Percentiles rank a stretch among this genome's conserved stretches.
These are phyloP conservation scores for Scaptomyza polygonia DNA, from an alignment of 2,888 invertebrate genomes.

Conservation along the genomic window DNA sequence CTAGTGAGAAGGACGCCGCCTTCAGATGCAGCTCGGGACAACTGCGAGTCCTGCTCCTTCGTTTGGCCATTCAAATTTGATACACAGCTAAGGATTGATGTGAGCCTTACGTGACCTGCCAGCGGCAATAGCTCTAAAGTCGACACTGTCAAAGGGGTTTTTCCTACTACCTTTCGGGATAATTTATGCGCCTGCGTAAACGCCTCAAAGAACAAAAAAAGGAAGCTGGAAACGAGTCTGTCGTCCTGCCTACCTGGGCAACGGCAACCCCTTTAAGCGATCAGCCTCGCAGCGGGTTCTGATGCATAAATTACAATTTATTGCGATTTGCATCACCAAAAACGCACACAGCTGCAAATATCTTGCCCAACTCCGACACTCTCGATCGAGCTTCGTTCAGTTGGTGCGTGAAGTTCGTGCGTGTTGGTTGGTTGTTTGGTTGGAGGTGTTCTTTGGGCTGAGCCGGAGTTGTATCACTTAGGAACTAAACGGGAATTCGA, in stretches of 20 bases:
- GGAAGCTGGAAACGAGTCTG: constrained; percentile 44
- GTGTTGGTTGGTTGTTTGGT: constrained; percentile 64
- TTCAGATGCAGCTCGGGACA: constrained; percentile 30
- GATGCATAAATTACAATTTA: constrained; percentile 82
- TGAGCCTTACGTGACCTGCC: constrained; percentile 78
- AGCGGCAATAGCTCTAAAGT: constrained; percentile 23
- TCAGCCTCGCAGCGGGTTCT: constrained; percentile 52
- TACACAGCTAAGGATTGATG: constrained; percentile 74
- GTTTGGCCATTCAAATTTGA: constrained; percentile 49
- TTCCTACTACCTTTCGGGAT: constrained; percentile 39
- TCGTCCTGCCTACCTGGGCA: constrained; percentile 48
- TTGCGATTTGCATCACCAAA: constrained; percentile 79
- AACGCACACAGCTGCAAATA: constrained; percentile 57
- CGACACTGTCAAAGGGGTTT: constrained; percentile 55
- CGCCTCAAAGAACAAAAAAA: constrained; percentile 70
- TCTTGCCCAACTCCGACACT: constrained; percentile 27
- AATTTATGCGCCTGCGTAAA: constrained; percentile 82
- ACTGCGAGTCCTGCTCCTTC: constrained; percentile 1
- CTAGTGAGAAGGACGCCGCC: constrained; percentile 31
- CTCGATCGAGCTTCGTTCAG: constrained; percentile 34
- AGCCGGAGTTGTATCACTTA: constrained; percentile 9
- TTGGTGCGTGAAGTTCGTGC: constrained; percentile 69
- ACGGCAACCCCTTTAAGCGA: constrained; percentile 41
- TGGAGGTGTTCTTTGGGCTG: constrained; percentile 1
- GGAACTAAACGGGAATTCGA: constrained; percentile 33